phyloP scores from a whole-genome alignment of 2,888 invertebrate genomes.

The Metellina segmentata region DNA sequence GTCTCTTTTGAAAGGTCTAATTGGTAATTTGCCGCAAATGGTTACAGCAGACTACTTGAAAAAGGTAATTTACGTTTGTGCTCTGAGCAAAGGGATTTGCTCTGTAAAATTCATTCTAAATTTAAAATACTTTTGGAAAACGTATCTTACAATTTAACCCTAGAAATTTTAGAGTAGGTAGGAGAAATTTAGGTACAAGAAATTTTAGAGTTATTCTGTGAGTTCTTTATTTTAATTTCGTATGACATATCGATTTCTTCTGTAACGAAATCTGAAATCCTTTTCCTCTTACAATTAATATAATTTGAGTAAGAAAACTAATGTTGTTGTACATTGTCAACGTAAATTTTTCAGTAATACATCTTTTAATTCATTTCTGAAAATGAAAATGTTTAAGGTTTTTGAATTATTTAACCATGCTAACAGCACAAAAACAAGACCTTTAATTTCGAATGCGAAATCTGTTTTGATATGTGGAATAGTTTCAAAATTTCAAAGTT shows the following conservation, averaged over 20 bases:
- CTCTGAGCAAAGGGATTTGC: neutral
- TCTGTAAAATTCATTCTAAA: neutral
- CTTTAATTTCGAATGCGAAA: too few species aligned
- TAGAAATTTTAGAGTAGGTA: neutral
- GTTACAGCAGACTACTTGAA: conserved; percentile 14
- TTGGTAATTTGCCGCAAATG: neutral
- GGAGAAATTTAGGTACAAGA: too few species aligned
- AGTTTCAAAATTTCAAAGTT: too few species aligned
- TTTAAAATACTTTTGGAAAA: neutral
- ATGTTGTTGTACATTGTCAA: too few species aligned
- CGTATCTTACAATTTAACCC: neutral
- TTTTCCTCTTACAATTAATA: neutral
- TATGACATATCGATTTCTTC: neutral
- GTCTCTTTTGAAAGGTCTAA: neutral
- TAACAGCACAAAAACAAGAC: too few species aligned
- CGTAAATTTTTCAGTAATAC: too few species aligned
- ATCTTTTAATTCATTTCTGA: too few species aligned
- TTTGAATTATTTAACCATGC: too few species aligned
- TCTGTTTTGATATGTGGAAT: too few species aligned
- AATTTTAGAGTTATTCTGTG: too few species aligned
- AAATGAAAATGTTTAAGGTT: too few species aligned
- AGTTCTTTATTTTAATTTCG: neutral
- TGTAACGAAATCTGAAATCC: neutral
- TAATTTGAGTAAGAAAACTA: too few species aligned
- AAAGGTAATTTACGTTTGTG: neutral